A percentile compares a stretch with the other conserved stretches of the same genome.
phyloP scores from a whole-genome alignment of 2,888 invertebrate genomes.

The Apocheima hispidaria region DNA sequence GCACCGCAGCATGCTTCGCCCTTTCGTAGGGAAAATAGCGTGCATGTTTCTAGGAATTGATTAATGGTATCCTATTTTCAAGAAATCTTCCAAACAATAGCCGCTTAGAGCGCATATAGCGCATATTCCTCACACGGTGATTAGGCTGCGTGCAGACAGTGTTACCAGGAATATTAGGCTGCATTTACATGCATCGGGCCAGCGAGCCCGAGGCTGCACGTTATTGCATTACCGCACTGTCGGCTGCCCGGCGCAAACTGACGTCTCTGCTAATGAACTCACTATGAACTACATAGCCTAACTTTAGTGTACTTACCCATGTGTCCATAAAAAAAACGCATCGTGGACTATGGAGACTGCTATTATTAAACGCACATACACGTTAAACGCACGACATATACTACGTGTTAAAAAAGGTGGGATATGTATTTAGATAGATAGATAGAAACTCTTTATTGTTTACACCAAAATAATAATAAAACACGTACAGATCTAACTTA shows the following conservation, averaged over 20 bases:
- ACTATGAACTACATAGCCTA: constrained; percentile 1
- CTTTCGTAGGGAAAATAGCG: no score
- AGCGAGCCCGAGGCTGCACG: constrained; percentile 26
- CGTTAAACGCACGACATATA: no score
- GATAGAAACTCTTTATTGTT: no score
- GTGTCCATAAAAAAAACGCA: neutral
- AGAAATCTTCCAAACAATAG: constrained; percentile 3
- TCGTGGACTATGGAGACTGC: neutral
- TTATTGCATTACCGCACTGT: constrained; percentile 57
- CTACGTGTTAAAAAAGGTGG: no score
- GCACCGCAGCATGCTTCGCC: no score
- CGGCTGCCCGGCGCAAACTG: constrained; percentile 37
- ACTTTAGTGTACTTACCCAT: neutral
- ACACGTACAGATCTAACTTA: no score
- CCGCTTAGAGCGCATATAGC: constrained; percentile 19
- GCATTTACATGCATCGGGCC: constrained; percentile 64
- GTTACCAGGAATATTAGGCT: constrained; percentile 53
- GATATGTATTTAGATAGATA: no score
- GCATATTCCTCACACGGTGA: constrained; percentile 60
- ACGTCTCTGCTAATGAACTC: constrained; percentile 40
- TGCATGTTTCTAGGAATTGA: no score
- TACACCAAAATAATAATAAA: no score
- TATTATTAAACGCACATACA: no score
- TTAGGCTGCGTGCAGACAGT: constrained; percentile 67
- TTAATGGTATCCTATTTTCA: no score